These are phyloP conservation scores for Orycteropus afer DNA, from an alignment of 2,113 vertebrate genomes.

Conservation along the genomic window DNA sequence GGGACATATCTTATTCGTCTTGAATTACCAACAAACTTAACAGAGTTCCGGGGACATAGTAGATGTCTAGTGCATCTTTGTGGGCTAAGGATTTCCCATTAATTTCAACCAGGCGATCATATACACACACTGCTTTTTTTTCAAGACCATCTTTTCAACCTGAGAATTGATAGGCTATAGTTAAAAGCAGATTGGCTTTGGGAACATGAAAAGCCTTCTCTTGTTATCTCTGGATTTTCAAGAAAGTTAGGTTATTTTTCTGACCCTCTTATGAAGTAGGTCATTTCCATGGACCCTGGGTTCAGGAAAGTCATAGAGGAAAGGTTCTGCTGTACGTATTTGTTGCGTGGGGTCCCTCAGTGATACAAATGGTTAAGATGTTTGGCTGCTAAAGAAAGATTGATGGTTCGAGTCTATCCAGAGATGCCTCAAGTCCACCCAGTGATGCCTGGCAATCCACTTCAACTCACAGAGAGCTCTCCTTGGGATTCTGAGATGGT, in stretches of 20 bases:
- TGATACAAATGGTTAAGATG: too few species aligned
- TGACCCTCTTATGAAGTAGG: neutral
- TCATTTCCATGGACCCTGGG: neutral
- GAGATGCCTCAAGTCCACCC: too few species aligned
- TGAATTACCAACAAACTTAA: neutral
- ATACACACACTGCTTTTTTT: neutral
- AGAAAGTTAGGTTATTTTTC: neutral
- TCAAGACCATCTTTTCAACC: neutral
- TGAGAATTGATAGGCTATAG: neutral
- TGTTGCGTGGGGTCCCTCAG: too few species aligned
- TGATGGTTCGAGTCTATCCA: too few species aligned
- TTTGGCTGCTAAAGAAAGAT: too few species aligned
- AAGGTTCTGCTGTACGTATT: neutral
- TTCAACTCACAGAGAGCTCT: too few species aligned
- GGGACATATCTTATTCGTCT: neutral
- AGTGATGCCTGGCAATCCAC: too few species aligned
- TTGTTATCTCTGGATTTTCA: neutral
- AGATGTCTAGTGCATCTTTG: neutral
- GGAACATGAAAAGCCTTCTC: neutral
- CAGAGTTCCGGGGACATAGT: neutral
- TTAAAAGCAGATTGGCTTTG: neutral
- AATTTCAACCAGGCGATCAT: neutral
- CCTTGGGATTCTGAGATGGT: too few species aligned
- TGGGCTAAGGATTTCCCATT: neutral
- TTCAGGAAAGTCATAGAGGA: neutral